Percentiles rank a stretch among this genome's conserved stretches.
These are phyloP conservation scores for Coreius guichenoti DNA, from an alignment of 2,797 vertebrate species.

Conservation along the genomic window DNA sequence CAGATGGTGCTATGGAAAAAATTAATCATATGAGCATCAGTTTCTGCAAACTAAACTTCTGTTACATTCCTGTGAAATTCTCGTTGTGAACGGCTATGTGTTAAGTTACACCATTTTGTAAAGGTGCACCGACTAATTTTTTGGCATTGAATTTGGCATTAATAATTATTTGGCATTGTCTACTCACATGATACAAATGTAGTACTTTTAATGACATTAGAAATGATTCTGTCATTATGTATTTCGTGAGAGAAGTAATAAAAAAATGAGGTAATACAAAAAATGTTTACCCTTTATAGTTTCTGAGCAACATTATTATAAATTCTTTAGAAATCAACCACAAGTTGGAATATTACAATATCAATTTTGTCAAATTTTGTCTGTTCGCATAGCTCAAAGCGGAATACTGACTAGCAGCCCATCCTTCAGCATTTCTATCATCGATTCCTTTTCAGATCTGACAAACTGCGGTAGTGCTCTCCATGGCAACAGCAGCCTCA, in stretches of 20 bases:
- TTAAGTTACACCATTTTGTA: neutral
- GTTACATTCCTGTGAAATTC: neutral
- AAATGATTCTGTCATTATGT: conserved; percentile 17
- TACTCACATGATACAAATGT: neutral
- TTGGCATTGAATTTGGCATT: neutral
- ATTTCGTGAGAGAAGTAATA: neutral
- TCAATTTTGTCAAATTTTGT: neutral
- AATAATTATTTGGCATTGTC: neutral
- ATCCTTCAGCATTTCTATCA: conserved; percentile 14
- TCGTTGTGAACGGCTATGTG: neutral
- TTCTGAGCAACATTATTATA: neutral
- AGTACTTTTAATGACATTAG: neutral
- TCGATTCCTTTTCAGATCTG: neutral
- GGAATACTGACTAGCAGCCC: neutral
- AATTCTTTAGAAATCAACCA: neutral
- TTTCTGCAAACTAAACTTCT: neutral
- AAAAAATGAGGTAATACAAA: neutral
- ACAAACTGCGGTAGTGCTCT: neutral
- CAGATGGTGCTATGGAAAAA: neutral
- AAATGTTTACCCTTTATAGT: neutral
- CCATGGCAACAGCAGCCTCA: conserved; percentile 19
- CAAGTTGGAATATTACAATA: neutral
- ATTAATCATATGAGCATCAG: neutral
- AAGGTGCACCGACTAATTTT: neutral
- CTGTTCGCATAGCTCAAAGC: neutral